These are phyloP conservation scores for Glyphotaelius pellucidus DNA, from an alignment of 2,888 invertebrate species.

Conservation along the genomic window DNA sequence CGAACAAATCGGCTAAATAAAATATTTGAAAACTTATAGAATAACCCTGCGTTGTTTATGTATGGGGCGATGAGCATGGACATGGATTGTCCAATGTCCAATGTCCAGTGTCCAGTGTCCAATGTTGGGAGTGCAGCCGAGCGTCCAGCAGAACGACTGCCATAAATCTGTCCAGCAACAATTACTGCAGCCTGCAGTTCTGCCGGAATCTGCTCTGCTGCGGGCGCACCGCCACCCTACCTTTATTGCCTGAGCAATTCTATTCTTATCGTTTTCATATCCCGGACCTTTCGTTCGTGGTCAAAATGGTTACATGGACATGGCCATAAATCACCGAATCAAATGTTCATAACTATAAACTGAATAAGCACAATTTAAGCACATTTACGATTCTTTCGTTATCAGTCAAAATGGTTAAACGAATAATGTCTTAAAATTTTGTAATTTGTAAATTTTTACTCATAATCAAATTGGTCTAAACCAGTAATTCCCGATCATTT, in stretches of 20 bases:
- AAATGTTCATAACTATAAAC: background rate
- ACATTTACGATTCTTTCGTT: background rate
- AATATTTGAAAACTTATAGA: constrained; percentile 16
- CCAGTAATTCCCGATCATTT: too few species aligned
- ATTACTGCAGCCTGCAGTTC: constrained; percentile 28
- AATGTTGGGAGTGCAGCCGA: background rate
- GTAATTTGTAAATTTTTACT: too few species aligned
- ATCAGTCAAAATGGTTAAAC: background rate
- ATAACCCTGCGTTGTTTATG: constrained; percentile 18
- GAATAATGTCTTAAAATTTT: background rate
- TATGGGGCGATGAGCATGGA: background rate
- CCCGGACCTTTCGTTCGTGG: background rate
- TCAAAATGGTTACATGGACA: background rate
- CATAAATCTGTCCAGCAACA: constrained; percentile 39
- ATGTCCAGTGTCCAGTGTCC: too few species aligned
- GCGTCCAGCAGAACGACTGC: constrained; percentile 15
- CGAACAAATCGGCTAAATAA: constrained; percentile 26
- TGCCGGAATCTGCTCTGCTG: constrained; percentile 13
- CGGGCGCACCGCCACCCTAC: background rate
- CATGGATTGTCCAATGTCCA: background rate
- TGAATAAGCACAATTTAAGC: background rate
- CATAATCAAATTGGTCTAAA: too few species aligned
- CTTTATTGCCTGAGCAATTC: background rate
- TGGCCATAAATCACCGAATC: background rate
- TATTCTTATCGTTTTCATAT: background rate